phyloP scores from a whole-genome alignment of 2,113 vertebrate genomes.

The Micronycteris hirsuta region DNA sequence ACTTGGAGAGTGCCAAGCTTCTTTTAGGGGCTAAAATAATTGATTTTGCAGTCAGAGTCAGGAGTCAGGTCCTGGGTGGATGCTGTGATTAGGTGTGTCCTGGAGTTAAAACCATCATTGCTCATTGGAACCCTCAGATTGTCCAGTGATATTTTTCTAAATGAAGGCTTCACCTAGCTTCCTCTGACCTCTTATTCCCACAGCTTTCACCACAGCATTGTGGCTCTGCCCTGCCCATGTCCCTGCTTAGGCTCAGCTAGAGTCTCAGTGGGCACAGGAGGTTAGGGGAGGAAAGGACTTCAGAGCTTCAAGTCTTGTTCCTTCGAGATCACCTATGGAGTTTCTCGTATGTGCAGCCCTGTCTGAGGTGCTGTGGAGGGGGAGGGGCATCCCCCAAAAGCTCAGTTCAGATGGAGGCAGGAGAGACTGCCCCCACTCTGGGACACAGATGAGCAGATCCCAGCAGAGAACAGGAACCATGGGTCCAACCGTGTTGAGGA shows the following conservation, averaged over 20 bases:
- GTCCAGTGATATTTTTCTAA: not conserved
- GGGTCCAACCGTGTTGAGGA: not conserved
- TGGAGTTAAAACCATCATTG: conserved; percentile 3
- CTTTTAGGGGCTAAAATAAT: not conserved
- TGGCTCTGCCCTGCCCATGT: not conserved
- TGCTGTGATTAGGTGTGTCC: not conserved
- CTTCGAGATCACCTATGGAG: not conserved
- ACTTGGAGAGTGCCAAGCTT: not conserved
- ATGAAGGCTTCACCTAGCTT: not conserved
- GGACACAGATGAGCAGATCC: not conserved
- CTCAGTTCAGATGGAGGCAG: not conserved
- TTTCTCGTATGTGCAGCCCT: not conserved
- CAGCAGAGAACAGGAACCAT: not conserved
- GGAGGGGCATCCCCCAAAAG: not conserved
- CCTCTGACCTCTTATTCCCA: not conserved
- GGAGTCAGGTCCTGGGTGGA: not conserved
- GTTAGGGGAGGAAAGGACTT: not conserved
- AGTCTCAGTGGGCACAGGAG: not conserved
- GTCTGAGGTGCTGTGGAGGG: not conserved
- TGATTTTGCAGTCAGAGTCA: not conserved
- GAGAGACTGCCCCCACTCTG: not conserved
- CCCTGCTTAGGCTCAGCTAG: not conserved
- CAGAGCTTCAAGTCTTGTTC: not conserved
- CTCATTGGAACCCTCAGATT: not conserved
- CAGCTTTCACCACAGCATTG: not conserved